Conservation (phyloP, 2,113 vertebrate species). For the Petroica traversi region DNA sequence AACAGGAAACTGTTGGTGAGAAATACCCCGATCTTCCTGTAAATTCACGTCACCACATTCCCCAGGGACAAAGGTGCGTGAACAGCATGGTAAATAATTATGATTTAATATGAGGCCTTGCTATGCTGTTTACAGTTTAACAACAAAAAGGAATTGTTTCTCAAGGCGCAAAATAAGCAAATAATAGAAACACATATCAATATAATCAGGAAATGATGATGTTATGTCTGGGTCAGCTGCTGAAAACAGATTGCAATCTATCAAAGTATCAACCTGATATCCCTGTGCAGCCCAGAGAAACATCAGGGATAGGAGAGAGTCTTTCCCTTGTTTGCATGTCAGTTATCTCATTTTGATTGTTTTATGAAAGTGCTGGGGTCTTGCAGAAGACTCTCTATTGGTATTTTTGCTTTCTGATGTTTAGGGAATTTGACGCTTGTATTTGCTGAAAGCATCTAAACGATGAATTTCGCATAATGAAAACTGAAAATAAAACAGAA, state of each 20-base stretch:
- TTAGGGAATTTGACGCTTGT: not conserved
- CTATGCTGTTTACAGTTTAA: conserved; percentile 86
- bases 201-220: conserved; percentile 87
- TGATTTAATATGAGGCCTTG: conserved; percentile 90
- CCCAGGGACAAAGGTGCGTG: conserved; percentile 93
- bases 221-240: conserved; percentile 81
- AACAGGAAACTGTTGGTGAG: conserved; percentile 99
- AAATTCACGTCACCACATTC: conserved; percentile 93
- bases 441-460: not conserved
- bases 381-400: not conserved
- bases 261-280: conserved; percentile 65
- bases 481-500: not conserved
- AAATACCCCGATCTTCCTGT: conserved; percentile 97
- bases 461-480: not conserved
- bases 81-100: conserved; percentile 92
- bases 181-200: conserved; percentile 82
- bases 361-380: not conserved
- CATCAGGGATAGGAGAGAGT: not conserved
- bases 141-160: conserved; percentile 91
- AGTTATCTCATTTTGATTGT: not conserved
- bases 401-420: not conserved
- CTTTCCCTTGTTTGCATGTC: not conserved
- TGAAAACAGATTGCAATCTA: conserved; percentile 78
- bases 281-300: not conserved
- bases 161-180: conserved; percentile 78